Percentiles rank a stretch among this genome's conserved stretches.
phyloP scores from a whole-genome alignment of 2,888 invertebrate species.

The Agrotis segetum region DNA sequence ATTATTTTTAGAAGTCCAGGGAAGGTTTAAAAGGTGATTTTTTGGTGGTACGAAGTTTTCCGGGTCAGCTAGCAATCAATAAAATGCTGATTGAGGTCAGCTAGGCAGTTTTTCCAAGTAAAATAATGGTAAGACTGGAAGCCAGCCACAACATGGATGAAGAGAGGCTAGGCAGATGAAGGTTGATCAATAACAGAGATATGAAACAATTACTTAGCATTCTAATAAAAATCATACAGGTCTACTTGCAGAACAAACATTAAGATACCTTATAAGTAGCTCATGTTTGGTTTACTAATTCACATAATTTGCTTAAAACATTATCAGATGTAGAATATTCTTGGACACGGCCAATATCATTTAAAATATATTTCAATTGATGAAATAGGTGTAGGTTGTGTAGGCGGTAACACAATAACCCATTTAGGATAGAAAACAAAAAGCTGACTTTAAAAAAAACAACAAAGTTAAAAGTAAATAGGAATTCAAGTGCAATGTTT shows the following conservation, averaged over 20 bases:
- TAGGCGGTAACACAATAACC: slow-evolving; percentile 39
- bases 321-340: slow-evolving; percentile 27
- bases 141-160: too few species aligned
- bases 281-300: slow-evolving; percentile 40
- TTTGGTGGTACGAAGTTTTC: too few species aligned
- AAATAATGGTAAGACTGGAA: too few species aligned
- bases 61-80: too few species aligned
- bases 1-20: too few species aligned
- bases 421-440: not conserved
- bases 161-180: too few species aligned
- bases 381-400: slow-evolving; percentile 35
- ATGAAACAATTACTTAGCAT: not conserved
- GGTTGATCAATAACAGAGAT: not conserved
- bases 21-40: too few species aligned
- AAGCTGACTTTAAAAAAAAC: not conserved
- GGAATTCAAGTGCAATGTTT: slow-evolving; percentile 34
- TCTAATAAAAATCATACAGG: not conserved
- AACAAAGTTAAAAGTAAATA: slow-evolving; percentile 19
- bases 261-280: slow-evolving; percentile 16
- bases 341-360: slow-evolving; percentile 12
- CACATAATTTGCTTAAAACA: slow-evolving; percentile 36
- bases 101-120: too few species aligned
- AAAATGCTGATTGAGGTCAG: too few species aligned
- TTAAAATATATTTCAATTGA: not conserved
- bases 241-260: slow-evolving; percentile 14